A percentile compares a stretch with the other conserved stretches of the same genome.
phyloP scores from a whole-genome alignment of 2,888 invertebrate genomes.

The Pelosia muscerda region DNA sequence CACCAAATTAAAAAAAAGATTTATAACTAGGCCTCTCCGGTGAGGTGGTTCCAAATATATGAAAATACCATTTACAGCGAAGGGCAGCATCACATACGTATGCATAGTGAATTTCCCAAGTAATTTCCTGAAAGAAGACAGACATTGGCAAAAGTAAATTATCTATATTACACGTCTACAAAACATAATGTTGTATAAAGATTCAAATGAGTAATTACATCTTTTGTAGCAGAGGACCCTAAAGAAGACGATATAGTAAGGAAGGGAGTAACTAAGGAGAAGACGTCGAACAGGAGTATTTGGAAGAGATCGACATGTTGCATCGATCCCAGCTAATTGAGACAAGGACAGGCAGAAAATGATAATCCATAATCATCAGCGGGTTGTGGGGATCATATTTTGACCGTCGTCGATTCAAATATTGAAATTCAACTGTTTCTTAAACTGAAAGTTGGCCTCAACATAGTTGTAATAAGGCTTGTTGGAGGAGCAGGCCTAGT shows the following conservation, averaged over 20 bases:
- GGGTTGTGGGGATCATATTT: background rate
- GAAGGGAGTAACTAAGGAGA: no score
- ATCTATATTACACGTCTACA: no score
- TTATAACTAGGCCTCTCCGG: constrained; percentile 76
- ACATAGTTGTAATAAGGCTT: background rate
- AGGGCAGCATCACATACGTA: constrained; percentile 69
- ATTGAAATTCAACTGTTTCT: no score
- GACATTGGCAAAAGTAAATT: background rate
- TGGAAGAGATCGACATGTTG: no score
- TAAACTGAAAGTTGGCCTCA: no score
- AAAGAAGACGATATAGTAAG: no score
- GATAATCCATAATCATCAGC: background rate
- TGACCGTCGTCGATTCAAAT: background rate
- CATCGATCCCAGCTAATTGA: no score
- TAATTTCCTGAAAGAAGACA: constrained; percentile 64
- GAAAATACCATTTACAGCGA: constrained; percentile 68
- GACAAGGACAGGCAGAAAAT: no score
- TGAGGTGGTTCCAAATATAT: constrained; percentile 79
- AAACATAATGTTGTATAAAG: no score
- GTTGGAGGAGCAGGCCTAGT: background rate
- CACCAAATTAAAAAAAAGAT: constrained; percentile 81
- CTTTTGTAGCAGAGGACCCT: no score
- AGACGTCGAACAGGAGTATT: no score
- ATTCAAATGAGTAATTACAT: no score
- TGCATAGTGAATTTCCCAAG: constrained; percentile 69